Percentiles rank a stretch among this genome's conserved stretches.
Evolutionary conservation across 2,888 invertebrate genomes (phyloP).

Genomic region (Drosophila limbata): DNA sequence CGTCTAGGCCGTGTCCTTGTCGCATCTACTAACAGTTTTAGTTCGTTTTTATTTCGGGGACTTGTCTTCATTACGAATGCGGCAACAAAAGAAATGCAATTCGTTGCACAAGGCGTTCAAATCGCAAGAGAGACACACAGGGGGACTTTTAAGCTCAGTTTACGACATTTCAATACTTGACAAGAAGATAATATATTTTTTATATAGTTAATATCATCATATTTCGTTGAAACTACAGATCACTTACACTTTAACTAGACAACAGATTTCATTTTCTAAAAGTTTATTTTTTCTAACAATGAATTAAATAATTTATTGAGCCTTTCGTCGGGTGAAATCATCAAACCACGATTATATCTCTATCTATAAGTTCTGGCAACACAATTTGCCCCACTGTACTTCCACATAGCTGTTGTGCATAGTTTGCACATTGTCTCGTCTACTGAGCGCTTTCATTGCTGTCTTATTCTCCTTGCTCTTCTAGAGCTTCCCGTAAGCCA

Average conservation of each 20-base stretch:
- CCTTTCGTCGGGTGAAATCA: background rate
- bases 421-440: slow-evolving; percentile 67
- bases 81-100: slow-evolving; percentile 60
- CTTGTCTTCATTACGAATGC: slow-evolving; percentile 65
- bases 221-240: background rate
- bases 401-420: slow-evolving; percentile 29
- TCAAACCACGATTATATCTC: background rate
- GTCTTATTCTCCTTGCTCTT: slow-evolving; percentile 15
- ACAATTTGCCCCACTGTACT: slow-evolving; percentile 35
- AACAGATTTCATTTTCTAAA: background rate
- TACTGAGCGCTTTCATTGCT: slow-evolving; percentile 31
- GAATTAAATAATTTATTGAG: background rate
- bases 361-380: background rate
- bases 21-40: slow-evolving; percentile 20
- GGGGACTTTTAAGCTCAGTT: background rate
- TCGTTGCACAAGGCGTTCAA: slow-evolving; percentile 58
- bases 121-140: slow-evolving; percentile 4
- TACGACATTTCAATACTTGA: background rate
- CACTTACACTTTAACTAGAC: background rate
- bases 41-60: slow-evolving; percentile 4
- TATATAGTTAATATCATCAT: background rate
- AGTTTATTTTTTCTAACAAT: background rate
- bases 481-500: slow-evolving; percentile 61
- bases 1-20: slow-evolving; percentile 55
- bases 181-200: background rate